Conservation (phyloP, 2,888 invertebrate species). For the Dysmachus trigonus region DNA sequence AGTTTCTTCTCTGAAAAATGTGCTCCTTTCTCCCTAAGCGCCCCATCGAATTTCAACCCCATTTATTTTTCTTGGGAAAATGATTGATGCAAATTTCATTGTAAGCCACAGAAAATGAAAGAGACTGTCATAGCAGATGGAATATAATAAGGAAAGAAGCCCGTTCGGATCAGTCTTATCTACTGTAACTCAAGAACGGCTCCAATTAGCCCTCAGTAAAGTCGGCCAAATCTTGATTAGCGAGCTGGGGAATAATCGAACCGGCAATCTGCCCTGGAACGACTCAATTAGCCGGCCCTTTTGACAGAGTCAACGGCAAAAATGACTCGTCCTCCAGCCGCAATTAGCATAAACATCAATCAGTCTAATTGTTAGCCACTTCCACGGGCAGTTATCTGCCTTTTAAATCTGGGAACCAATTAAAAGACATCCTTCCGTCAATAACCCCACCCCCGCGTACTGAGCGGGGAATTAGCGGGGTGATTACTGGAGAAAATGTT, state of each 20-base stretch:
- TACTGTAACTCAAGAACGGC: background rate
- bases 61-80: background rate
- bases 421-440: background rate
- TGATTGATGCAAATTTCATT: background rate
- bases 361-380: background rate
- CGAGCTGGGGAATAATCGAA: background rate
- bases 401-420: background rate
- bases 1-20: background rate
- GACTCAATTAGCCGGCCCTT: background rate
- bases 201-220: background rate
- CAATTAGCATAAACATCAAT: background rate
- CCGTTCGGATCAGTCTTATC: background rate
- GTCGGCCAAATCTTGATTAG: background rate
- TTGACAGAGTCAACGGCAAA: background rate
- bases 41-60: background rate
- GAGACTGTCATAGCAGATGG: background rate
- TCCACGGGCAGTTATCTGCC: background rate
- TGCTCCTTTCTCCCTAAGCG: background rate
- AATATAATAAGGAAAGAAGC: background rate
- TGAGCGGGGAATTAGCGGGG: background rate
- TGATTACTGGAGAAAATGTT: background rate
- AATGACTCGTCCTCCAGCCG: background rate
- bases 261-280: background rate
- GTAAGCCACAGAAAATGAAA: background rate
- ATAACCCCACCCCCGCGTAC: background rate